Percentiles rank a stretch among this genome's conserved stretches.
These are phyloP conservation scores for Carpatolechia fugitivella DNA, from an alignment of 2,888 invertebrate genomes.

Conservation along the genomic window DNA sequence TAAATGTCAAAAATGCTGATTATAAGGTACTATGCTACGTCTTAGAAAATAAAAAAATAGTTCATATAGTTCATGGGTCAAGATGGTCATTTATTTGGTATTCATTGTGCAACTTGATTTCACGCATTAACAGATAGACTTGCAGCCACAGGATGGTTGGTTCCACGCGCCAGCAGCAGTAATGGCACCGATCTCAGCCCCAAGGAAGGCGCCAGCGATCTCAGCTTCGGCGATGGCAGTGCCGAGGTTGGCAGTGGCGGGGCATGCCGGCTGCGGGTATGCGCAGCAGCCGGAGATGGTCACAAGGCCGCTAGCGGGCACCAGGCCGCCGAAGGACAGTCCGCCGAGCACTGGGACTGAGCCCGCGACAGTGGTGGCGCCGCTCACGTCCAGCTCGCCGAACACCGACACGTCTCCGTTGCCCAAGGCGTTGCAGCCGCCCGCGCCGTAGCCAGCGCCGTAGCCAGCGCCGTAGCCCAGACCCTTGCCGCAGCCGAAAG, in stretches of 20 bases:
- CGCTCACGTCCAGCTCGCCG: conserved; percentile 32
- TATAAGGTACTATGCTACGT: no score
- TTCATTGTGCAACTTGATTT: no score
- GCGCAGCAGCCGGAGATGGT: conserved; percentile 36
- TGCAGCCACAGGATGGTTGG: no score
- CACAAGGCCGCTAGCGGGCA: conserved; percentile 36
- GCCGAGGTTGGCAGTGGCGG: background rate
- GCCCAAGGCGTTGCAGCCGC: conserved; percentile 29
- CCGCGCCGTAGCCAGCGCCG: conserved; percentile 21
- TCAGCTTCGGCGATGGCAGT: background rate
- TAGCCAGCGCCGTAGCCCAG: background rate
- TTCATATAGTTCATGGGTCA: no score
- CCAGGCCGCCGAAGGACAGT: conserved; percentile 34
- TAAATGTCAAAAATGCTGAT: no score
- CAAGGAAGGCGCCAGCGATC: no score
- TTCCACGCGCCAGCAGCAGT: background rate
- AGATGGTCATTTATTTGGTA: no score
- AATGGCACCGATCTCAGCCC: background rate
- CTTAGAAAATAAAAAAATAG: no score
- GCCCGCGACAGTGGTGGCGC: conserved; percentile 35
- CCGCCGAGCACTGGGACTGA: conserved; percentile 40
- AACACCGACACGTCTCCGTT: conserved; percentile 27
- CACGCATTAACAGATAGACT: no score
- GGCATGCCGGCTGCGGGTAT: conserved; percentile 15
- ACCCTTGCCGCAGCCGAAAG: background rate